phyloP scores from a whole-genome alignment of 2,888 invertebrate species.

The Latrodectus elegans region DNA sequence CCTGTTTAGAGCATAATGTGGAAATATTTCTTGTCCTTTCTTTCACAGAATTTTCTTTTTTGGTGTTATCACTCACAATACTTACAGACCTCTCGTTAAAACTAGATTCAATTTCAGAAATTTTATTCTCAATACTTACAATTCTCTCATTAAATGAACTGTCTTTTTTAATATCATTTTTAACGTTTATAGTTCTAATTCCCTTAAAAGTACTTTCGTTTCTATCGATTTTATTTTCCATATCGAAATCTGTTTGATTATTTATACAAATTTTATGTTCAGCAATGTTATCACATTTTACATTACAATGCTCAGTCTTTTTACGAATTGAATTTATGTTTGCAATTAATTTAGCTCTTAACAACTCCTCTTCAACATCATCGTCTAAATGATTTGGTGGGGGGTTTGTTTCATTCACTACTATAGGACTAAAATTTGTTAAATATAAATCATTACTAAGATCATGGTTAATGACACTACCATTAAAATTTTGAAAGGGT shows the following conservation, averaged over 20 bases:
- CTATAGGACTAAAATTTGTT: neutral
- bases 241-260: too few species aligned
- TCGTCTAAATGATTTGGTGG: conserved; percentile 7
- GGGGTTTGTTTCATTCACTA: neutral
- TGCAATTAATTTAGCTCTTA: conserved; percentile 51
- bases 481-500: neutral
- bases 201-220: too few species aligned
- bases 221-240: too few species aligned
- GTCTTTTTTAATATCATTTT: too few species aligned
- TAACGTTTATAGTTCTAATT: too few species aligned
- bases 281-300: too few species aligned
- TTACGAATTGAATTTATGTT: neutral
- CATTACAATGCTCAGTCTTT: neutral
- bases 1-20: neutral
- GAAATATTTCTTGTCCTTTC: neutral
- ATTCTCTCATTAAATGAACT: neutral
- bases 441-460: conserved; percentile 9
- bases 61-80: neutral
- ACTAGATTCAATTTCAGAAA: neutral
- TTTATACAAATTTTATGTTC: too few species aligned
- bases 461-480: neutral
- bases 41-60: neutral
- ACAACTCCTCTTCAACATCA: conserved; percentile 49
- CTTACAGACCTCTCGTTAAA: neutral
- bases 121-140: neutral